phyloP scores from a whole-genome alignment of 1,140 invertebrate species.

The Wiebesia pumilae region DNA sequence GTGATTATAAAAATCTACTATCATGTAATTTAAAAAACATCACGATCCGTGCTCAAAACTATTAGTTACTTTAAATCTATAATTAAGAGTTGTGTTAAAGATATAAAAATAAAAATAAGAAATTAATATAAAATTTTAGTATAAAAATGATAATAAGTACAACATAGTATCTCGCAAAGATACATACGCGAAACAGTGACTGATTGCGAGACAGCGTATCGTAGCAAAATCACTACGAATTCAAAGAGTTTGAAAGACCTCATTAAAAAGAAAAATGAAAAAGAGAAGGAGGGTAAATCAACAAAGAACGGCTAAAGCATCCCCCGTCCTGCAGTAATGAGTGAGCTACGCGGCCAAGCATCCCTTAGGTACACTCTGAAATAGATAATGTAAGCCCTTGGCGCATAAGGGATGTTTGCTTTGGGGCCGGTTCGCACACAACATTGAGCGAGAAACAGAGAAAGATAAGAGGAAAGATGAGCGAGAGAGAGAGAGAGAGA shows the following conservation, averaged over 20 bases:
- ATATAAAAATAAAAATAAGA: not conserved
- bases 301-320: slow-evolving; percentile 31
- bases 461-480: not conserved
- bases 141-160: not conserved
- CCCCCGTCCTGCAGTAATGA: not conserved
- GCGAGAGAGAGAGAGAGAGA: not conserved
- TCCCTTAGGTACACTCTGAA: slow-evolving; percentile 69
- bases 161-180: not conserved
- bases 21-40: no score
- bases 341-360: slow-evolving; percentile 53
- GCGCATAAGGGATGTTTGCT: slow-evolving; percentile 67
- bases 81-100: no score
- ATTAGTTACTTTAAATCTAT: no score
- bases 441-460: slow-evolving; percentile 45
- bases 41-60: no score
- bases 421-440: slow-evolving; percentile 66
- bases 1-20: no score
- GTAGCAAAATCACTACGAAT: not conserved
- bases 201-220: not conserved
- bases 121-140: not conserved
- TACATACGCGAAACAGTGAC: not conserved
- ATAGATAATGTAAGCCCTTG: slow-evolving; percentile 68
- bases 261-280: not conserved
- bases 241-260: slow-evolving; percentile 10
- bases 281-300: slow-evolving; percentile 19